phyloP scores from a whole-genome alignment of 2,888 invertebrate genomes.

The Amorpha juglandis region DNA sequence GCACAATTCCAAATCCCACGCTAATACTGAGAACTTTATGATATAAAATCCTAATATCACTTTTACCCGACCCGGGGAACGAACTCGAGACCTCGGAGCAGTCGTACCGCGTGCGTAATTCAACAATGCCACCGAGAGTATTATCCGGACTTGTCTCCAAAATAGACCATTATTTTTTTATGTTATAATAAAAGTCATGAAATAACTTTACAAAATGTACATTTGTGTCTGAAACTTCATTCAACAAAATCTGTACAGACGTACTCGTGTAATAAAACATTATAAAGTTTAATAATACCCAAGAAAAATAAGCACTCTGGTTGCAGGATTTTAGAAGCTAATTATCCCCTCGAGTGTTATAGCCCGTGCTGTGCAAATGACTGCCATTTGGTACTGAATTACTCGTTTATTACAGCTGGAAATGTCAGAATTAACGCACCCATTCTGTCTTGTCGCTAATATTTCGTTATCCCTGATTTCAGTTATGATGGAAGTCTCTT shows the following conservation, averaged over 20 bases:
- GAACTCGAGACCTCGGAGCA: too few species aligned
- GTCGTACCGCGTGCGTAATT: too few species aligned
- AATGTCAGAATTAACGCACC: slow-evolving; percentile 17
- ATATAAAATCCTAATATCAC: too few species aligned
- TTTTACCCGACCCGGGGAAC: too few species aligned
- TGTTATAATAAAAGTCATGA: not conserved
- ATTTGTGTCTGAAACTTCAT: not conserved
- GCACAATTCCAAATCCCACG: too few species aligned
- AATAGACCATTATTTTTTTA: not conserved
- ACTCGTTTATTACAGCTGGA: slow-evolving; percentile 27
- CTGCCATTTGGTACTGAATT: slow-evolving; percentile 33
- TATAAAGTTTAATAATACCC: slow-evolving; percentile 32
- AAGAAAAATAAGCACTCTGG: slow-evolving; percentile 37
- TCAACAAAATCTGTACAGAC: not conserved
- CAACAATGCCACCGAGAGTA: too few species aligned
- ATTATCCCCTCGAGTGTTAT: slow-evolving; percentile 44
- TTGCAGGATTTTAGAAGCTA: slow-evolving; percentile 34
- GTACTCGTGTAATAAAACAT: slow-evolving; percentile 16
- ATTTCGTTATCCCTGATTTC: slow-evolving; percentile 20
- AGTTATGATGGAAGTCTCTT: not conserved
- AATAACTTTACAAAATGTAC: slow-evolving; percentile 2
- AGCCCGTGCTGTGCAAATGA: slow-evolving; percentile 36
- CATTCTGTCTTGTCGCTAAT: slow-evolving; percentile 11
- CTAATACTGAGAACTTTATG: too few species aligned
- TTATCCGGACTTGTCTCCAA: not conserved